Evolutionary conservation across 2,113 vertebrate species (phyloP).

Genomic region (Sphaerodactylus townsendi): DNA sequence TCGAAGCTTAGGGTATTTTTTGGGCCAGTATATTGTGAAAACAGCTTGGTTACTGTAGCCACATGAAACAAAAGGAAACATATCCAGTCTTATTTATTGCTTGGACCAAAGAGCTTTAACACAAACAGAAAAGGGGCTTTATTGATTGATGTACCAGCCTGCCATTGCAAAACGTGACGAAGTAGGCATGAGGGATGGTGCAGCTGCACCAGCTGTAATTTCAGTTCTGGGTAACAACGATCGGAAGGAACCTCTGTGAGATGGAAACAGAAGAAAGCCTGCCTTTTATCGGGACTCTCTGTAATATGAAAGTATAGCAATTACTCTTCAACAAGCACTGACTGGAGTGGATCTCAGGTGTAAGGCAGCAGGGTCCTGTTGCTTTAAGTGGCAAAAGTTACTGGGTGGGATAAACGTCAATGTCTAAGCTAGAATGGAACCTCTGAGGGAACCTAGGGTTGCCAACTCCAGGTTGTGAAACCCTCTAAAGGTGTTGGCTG

Average conservation of each 20-base stretch:
- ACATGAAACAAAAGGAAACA: neutral
- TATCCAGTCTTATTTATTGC: neutral
- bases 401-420: neutral
- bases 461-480: too few species aligned
- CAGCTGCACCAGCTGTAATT: neutral
- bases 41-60: neutral
- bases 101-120: neutral
- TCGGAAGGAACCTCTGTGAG: neutral
- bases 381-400: neutral
- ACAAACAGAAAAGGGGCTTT: neutral
- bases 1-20: neutral
- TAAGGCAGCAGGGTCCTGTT: neutral
- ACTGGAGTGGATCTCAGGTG: neutral
- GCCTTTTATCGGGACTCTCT: neutral
- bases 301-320: neutral
- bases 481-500: too few species aligned
- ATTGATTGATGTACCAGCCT: neutral
- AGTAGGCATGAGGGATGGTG: neutral
- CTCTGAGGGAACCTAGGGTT: neutral
- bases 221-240: neutral
- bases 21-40: slow-evolving; percentile 26
- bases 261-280: neutral
- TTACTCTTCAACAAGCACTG: neutral
- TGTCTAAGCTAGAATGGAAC: neutral
- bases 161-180: neutral